A percentile compares a stretch with the other conserved stretches of the same genome.
Evolutionary conservation across 2,888 invertebrate species (phyloP).

Genomic region (Ptychoptera contaminata): DNA sequence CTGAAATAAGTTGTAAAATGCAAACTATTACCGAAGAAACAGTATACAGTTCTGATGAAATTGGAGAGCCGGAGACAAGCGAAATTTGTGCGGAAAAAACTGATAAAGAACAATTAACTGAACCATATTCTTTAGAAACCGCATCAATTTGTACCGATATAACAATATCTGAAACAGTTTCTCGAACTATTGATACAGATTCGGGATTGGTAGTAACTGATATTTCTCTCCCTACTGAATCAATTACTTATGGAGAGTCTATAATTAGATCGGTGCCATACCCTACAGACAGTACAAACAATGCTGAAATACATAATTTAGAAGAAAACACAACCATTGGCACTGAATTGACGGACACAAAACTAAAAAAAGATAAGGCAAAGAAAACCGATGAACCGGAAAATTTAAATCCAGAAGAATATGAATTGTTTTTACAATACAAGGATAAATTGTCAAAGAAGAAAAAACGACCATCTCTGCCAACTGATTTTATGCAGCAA

Average conservation of each 20-base stretch:
- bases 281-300: not conserved
- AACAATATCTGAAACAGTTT: not conserved
- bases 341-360: not conserved
- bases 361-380: slow-evolving; percentile 11
- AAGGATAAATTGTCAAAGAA: slow-evolving; percentile 28
- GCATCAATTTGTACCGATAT: not conserved
- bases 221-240: slow-evolving; percentile 1
- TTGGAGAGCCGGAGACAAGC: not conserved
- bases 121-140: slow-evolving; percentile 1
- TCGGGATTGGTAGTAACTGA: slow-evolving; percentile 4
- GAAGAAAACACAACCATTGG: not conserved
- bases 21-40: slow-evolving; percentile 2
- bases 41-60: slow-evolving; percentile 2
- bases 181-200: slow-evolving; percentile 3
- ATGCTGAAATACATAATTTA: not conserved
- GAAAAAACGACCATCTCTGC: slow-evolving; percentile 27
- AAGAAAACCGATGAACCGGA: slow-evolving; percentile 10
- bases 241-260: no score
- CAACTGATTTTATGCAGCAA: slow-evolving; percentile 20
- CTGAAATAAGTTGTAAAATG: slow-evolving; percentile 5
- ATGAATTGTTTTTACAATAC: slow-evolving; percentile 22
- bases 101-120: not conserved
- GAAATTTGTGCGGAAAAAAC: not conserved
- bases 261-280: not conserved
- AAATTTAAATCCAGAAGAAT: slow-evolving; percentile 24